phyloP scores from a whole-genome alignment of 2,797 vertebrate genomes.

The Cichlasoma orientale region DNA sequence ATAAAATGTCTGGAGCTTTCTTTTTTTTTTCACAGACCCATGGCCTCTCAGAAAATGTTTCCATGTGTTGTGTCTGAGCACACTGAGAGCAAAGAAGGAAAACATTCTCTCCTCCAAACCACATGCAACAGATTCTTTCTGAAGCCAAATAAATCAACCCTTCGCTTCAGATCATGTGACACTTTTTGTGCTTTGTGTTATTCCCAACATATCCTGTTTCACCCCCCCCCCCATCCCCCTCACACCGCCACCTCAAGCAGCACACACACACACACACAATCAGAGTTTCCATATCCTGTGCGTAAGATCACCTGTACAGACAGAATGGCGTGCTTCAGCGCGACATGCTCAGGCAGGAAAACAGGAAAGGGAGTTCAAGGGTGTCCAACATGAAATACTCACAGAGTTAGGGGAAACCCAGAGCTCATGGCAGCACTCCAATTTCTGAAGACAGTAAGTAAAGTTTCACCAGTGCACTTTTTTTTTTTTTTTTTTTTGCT shows the following conservation, averaged over 20 bases:
- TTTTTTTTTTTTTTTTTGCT: slow-evolving; percentile 38
- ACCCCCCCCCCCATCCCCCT: slow-evolving; percentile 1
- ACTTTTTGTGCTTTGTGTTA: slow-evolving; percentile 79
- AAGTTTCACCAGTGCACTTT: slow-evolving; percentile 47
- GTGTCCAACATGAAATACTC: slow-evolving; percentile 74
- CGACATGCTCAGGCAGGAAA: slow-evolving; percentile 78
- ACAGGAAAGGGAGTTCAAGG: slow-evolving; percentile 82
- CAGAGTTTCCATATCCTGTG: slow-evolving; percentile 80
- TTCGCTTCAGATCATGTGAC: slow-evolving; percentile 80
- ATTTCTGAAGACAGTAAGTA: slow-evolving; percentile 56
- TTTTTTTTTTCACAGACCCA: slow-evolving; percentile 63
- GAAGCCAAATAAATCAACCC: slow-evolving; percentile 81
- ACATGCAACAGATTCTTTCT: slow-evolving; percentile 81
- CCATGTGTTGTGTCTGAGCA: slow-evolving; percentile 81
- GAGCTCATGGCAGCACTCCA: slow-evolving; percentile 64
- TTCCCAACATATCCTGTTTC: slow-evolving; percentile 80
- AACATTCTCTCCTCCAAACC: slow-evolving; percentile 79
- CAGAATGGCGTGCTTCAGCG: slow-evolving; percentile 71
- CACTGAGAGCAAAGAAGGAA: slow-evolving; percentile 73
- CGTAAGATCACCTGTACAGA: slow-evolving; percentile 80
- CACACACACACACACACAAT: slow-evolving; percentile 44
- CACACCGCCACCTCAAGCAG: neutral
- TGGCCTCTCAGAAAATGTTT: slow-evolving; percentile 80
- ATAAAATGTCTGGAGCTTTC: slow-evolving; percentile 73
- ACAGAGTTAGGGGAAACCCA: slow-evolving; percentile 75